These are phyloP conservation scores for Desoria tigrina DNA, from an alignment of 2,888 invertebrate genomes.

Conservation along the genomic window DNA sequence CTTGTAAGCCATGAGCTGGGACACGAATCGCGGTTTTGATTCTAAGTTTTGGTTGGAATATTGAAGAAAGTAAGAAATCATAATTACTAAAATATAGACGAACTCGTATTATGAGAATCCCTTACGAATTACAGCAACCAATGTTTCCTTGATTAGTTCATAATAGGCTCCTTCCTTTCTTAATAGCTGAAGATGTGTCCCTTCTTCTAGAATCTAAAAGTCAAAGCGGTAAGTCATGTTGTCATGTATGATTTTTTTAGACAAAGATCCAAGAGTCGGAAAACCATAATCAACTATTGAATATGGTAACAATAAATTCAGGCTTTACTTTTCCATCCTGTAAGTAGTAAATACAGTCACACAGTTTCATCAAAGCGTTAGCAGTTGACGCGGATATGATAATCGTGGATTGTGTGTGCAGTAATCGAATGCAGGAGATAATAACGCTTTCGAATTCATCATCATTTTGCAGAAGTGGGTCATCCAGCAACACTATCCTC, in stretches of 20 bases:
- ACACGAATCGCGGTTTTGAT: conserved; percentile 20
- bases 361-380: conserved; percentile 26
- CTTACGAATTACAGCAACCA: background rate
- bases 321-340: conserved; percentile 18
- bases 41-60: too few relatives aligned
- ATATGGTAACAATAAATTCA: background rate
- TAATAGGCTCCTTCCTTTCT: conserved; percentile 26
- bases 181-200: conserved; percentile 33
- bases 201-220: conserved; percentile 23
- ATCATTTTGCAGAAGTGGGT: conserved; percentile 24
- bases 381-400: conserved; percentile 26
- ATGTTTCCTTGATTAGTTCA: conserved; percentile 24
- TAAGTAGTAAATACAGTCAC: conserved; percentile 35
- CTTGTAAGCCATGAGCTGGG: conserved; percentile 40
- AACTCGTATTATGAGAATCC: too few relatives aligned
- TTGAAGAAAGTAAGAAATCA: too few relatives aligned
- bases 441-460: conserved; percentile 19
- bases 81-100: too few relatives aligned
- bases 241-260: too few relatives aligned
- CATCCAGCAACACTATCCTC: conserved; percentile 33
- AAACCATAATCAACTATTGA: background rate
- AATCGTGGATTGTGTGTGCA: conserved; percentile 25
- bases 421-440: conserved; percentile 2
- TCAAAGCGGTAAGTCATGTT: background rate
- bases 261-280: too few relatives aligned